Conservation (phyloP, 1,140 invertebrate species). For the Wasmannia auropunctata region DNA sequence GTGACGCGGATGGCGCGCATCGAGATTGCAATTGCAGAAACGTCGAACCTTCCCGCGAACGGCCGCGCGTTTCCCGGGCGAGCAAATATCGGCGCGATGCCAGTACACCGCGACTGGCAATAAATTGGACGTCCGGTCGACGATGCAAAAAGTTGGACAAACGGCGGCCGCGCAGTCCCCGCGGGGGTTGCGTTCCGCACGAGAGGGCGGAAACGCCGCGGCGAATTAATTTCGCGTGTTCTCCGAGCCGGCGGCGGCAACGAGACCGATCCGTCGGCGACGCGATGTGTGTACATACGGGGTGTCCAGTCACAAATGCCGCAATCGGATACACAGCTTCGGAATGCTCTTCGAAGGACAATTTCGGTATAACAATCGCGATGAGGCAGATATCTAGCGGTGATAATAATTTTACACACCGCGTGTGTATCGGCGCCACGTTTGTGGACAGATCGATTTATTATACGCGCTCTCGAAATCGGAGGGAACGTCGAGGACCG, state of each 20-base stretch:
- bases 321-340: background rate
- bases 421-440: background rate
- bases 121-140: constrained; percentile 54
- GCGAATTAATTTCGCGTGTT: constrained; percentile 59
- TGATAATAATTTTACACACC: background rate
- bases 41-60: constrained; percentile 27
- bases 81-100: constrained; percentile 47
- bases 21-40: constrained; percentile 51
- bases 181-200: constrained; percentile 52
- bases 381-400: background rate
- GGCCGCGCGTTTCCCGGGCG: constrained; percentile 33
- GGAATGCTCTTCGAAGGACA: background rate
- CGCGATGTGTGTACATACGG: constrained; percentile 3
- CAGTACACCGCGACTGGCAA: constrained; percentile 35
- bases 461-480: background rate
- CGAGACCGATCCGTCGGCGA: constrained; percentile 47
- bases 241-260: constrained; percentile 41
- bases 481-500: background rate
- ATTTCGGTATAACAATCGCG: background rate
- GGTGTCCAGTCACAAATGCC: constrained; percentile 29
- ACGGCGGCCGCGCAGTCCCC: constrained; percentile 41
- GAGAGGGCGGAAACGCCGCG: constrained; percentile 47
- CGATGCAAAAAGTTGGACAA: constrained; percentile 60
- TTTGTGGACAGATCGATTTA: background rate
- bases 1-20: constrained; percentile 20